phyloP scores from a whole-genome alignment of 2,797 vertebrate species.

The Lateolabrax maculatus region DNA sequence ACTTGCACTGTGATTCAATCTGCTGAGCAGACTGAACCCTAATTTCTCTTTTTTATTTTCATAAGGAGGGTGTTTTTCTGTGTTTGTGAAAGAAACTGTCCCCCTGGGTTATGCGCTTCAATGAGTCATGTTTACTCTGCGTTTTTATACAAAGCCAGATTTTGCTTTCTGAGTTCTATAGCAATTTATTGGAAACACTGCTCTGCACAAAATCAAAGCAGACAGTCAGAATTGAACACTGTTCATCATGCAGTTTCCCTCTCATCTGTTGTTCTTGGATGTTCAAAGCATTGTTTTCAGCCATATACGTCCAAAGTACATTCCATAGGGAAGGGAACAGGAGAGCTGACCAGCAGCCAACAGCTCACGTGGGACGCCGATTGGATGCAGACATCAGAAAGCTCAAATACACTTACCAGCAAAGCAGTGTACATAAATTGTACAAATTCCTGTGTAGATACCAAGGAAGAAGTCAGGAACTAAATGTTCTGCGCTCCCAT shows the following conservation, averaged over 20 bases:
- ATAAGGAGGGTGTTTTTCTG: constrained; percentile 16
- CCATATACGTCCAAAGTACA: constrained; percentile 15
- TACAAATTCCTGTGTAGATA: background rate
- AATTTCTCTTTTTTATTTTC: constrained; percentile 35
- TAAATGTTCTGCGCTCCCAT: too few relatives aligned
- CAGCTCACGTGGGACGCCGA: constrained; percentile 25
- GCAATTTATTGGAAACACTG: constrained; percentile 64
- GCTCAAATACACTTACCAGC: background rate
- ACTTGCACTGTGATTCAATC: constrained; percentile 32
- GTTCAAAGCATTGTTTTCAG: constrained; percentile 53
- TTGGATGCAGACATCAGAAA: constrained; percentile 13
- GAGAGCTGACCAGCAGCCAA: constrained; percentile 56
- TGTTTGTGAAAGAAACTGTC: constrained; percentile 32
- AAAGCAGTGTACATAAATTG: constrained; percentile 3
- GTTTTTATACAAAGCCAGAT: constrained; percentile 60
- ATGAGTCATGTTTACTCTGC: constrained; percentile 55
- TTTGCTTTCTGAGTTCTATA: constrained; percentile 42
- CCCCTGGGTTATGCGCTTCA: constrained; percentile 22
- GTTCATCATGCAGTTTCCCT: constrained; percentile 34
- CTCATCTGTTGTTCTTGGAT: constrained; percentile 43
- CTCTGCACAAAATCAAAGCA: constrained; percentile 53
- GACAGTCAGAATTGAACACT: constrained; percentile 3
- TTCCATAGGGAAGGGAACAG: constrained; percentile 30
- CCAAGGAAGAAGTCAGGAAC: background rate
- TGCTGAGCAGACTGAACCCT: constrained; percentile 22